phyloP scores from a whole-genome alignment of 2,113 vertebrate genomes.

The Oxyura jamaicensis region DNA sequence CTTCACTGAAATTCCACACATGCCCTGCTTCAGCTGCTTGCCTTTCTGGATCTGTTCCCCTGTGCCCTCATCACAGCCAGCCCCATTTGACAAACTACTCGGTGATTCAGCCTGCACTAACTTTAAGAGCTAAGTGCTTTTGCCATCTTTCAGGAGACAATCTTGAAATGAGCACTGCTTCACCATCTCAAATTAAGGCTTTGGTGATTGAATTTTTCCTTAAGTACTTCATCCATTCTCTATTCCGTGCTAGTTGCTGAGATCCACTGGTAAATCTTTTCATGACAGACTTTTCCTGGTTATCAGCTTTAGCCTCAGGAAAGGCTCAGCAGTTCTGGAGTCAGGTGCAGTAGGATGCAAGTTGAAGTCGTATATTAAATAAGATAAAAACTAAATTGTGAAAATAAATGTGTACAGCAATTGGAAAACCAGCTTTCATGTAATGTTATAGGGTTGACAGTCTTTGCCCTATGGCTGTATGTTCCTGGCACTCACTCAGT shows the following conservation, averaged over 20 bases:
- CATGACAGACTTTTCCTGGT: not conserved
- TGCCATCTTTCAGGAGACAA: not conserved
- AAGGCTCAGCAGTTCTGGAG: not conserved
- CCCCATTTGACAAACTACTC: constrained; percentile 14
- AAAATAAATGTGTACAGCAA: not conserved
- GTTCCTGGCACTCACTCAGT: not conserved
- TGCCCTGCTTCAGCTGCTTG: not conserved
- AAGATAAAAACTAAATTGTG: not conserved
- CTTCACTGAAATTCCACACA: not conserved
- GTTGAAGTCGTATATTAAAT: not conserved
- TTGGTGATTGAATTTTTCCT: not conserved
- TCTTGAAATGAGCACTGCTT: not conserved
- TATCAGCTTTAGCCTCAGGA: not conserved
- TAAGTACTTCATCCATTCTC: not conserved
- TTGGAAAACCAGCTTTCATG: not conserved
- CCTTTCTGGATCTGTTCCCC: not conserved
- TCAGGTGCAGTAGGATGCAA: not conserved
- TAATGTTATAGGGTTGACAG: not conserved
- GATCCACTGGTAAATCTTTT: not conserved
- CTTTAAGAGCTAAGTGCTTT: not conserved
- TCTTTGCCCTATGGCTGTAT: not conserved
- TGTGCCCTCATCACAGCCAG: not conserved
- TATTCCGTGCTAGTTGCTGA: not conserved
- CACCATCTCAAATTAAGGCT: not conserved
- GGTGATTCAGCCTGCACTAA: constrained; percentile 11